Evolutionary conservation across 2,888 invertebrate species (phyloP).

Genomic region (Metalampra italica): DNA sequence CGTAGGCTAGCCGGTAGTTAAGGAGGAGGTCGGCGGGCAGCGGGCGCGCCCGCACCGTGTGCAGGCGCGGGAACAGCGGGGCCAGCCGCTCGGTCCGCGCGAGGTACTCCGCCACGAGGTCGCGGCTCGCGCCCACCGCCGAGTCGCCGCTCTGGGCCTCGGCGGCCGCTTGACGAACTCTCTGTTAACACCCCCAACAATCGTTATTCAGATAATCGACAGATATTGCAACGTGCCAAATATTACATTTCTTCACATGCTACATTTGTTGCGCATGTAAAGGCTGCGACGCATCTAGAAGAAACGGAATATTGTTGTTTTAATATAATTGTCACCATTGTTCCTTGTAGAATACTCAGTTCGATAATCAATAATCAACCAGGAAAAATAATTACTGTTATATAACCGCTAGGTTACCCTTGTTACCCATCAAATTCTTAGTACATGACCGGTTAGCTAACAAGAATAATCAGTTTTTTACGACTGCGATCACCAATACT

Average conservation of each 20-base stretch:
- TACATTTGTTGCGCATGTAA: background rate
- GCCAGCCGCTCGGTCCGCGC: slow-evolving; percentile 53
- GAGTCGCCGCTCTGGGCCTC: slow-evolving; percentile 9
- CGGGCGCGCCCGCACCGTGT: slow-evolving; percentile 14
- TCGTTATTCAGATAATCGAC: background rate
- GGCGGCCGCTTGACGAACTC: slow-evolving; percentile 9
- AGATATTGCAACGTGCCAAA: background rate
- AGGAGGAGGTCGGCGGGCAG: slow-evolving; percentile 15
- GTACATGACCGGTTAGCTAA: too few species aligned
- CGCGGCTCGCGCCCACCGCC: slow-evolving; percentile 13
- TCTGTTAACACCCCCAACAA: slow-evolving; percentile 21
- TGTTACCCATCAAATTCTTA: too few species aligned
- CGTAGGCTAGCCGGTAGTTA: slow-evolving; percentile 39
- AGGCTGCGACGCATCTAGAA: background rate
- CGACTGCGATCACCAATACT: too few species aligned
- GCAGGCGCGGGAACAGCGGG: slow-evolving; percentile 38
- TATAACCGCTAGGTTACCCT: too few species aligned
- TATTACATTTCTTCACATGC: background rate
- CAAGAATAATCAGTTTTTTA: too few species aligned
- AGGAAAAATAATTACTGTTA: too few species aligned
- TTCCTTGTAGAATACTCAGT: too few species aligned
- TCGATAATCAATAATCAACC: too few species aligned
- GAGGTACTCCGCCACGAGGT: slow-evolving; percentile 57
- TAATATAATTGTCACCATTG: too few species aligned
- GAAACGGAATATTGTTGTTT: background rate